Evolutionary conservation across 2,113 vertebrate genomes (phyloP), one percentile per base, ranked within the genome.

Genomic region (Mustela nigripes): DNA sequence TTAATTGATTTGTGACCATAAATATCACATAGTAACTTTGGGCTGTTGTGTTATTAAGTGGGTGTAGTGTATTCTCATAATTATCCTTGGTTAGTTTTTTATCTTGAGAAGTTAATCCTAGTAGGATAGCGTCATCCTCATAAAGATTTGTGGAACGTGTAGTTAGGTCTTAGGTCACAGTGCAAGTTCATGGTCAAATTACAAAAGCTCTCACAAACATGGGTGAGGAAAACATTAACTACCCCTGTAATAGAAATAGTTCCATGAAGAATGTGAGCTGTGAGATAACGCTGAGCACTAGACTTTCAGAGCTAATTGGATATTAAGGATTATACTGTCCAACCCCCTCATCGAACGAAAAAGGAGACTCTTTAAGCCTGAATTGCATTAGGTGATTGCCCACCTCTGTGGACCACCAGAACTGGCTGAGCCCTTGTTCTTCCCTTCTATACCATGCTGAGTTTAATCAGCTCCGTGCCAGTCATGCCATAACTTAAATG

Each of bases 141-240:
- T 39, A 83, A 95, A 84, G 53, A 4, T 63, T 56, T 33, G 33
- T 71, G 78, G 78, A 82, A 60, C 92, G 56, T 74, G 28, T 78
- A 86, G 11, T 73, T 71, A 88, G 73, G 80, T 45, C 48, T 86
- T 39, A 84, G 62, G 81, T 21, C 26, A 22, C 18, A 85, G 89
- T 69, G 9, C 69, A 87, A 10, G 80, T 95, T 95, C 50, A 50
- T 56, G 9, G 65, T 88, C 92, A 94, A 88, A 87, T 93, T 90
- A 60, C 63, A 83, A 93, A 79, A 2, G 24, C 60, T 89, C 89
- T 86, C 48, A 31, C 73, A 15, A 93, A 89, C 82, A 60, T 26
- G 19, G 36, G 19, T 92, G 83, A 80, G 67, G 39, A 82, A 87
- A 96, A 82, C 48, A 42, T 93, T 91, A 83, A 91, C 53, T 71